A percentile compares a stretch with the other conserved stretches of the same genome.
These are phyloP conservation scores for Bursaphelenchus okinawaensis DNA, from an alignment of 2,888 invertebrate species.

Conservation along the genomic window DNA sequence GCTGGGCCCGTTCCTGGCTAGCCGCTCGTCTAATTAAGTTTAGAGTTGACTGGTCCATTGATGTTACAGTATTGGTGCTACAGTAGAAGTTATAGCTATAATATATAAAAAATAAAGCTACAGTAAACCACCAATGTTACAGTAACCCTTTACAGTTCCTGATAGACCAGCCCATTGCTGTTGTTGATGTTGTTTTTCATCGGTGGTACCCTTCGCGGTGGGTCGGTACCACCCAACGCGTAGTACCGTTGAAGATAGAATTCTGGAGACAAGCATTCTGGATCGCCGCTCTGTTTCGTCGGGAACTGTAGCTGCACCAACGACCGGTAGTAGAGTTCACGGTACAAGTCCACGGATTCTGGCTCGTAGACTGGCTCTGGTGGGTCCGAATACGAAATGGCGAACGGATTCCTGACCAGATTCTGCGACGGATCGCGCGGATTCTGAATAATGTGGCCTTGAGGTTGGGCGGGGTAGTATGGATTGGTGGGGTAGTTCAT, in stretches of 20 bases:
- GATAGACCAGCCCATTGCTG: constrained; percentile 13
- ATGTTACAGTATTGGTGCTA: too few species aligned
- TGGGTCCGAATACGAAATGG: background rate
- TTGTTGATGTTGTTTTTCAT: background rate
- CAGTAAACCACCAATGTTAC: too few species aligned
- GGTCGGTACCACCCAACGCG: constrained; percentile 11
- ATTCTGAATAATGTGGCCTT: constrained; percentile 3
- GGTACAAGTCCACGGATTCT: constrained; percentile 7
- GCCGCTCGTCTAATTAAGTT: too few species aligned
- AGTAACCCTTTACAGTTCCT: constrained; percentile 10
- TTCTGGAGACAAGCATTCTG: constrained; percentile 4
- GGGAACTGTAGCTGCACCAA: constrained; percentile 8
- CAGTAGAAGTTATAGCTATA: too few species aligned
- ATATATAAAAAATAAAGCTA: too few species aligned
- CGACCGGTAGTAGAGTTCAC: constrained; percentile 14
- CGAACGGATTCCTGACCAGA: constrained; percentile 10
- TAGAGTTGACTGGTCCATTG: too few species aligned
- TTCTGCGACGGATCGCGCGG: background rate
- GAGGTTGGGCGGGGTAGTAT: background rate
- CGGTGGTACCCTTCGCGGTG: constrained; percentile 29
- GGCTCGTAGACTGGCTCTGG: constrained; percentile 12
- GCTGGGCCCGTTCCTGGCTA: too few species aligned
- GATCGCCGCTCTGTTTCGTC: background rate
- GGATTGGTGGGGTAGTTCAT: background rate
- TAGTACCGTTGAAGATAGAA: constrained; percentile 11